Conservation (phyloP, 2,113 vertebrate genomes). For the Corynorhinus townsendii region DNA sequence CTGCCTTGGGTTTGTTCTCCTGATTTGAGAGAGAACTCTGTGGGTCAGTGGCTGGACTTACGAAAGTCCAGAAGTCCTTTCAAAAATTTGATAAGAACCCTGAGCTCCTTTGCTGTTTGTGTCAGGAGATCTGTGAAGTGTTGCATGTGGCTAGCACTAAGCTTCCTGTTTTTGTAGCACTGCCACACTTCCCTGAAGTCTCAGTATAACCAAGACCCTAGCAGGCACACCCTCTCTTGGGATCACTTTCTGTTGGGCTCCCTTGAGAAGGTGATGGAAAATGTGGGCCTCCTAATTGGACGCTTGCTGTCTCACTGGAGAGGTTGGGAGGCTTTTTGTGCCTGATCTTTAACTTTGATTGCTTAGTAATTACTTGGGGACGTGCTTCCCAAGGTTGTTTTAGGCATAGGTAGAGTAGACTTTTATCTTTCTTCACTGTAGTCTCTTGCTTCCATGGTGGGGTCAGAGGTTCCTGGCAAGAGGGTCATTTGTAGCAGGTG, state of each 20-base stretch:
- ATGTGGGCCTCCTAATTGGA: too few species aligned
- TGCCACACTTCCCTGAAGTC: neutral
- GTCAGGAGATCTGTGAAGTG: neutral
- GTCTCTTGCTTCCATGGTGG: neutral
- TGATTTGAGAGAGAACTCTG: neutral
- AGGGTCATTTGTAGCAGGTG: neutral
- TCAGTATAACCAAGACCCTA: neutral
- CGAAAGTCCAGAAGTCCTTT: neutral
- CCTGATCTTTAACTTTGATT: neutral
- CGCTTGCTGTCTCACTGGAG: neutral
- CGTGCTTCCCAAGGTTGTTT: neutral
- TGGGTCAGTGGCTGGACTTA: neutral
- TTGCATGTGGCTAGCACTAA: neutral
- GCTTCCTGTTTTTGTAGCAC: slow-evolving; percentile 14
- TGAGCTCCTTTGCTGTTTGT: neutral
- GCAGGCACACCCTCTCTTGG: neutral
- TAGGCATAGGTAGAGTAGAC: neutral
- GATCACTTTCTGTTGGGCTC: neutral
- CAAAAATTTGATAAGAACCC: neutral
- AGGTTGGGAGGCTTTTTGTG: neutral
- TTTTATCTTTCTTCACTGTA: neutral
- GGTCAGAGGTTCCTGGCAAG: neutral
- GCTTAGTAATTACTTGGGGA: neutral
- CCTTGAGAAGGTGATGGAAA: neutral
- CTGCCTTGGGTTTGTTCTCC: neutral